Percentiles rank a stretch among this genome's conserved stretches.
These are phyloP conservation scores for Brevimyrus niger DNA, from an alignment of 2,113 vertebrate species.

Conservation along the genomic window DNA sequence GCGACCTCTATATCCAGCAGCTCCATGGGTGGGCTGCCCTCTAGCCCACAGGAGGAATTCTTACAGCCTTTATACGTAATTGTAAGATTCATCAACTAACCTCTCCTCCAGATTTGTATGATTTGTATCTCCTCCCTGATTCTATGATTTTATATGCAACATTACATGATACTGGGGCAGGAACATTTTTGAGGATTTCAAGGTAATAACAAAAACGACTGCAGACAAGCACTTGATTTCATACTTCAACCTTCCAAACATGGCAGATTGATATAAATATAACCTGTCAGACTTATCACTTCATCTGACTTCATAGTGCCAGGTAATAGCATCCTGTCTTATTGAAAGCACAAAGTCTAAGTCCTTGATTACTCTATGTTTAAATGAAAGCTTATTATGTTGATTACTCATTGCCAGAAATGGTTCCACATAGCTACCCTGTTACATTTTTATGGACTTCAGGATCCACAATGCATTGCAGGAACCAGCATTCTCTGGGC, in stretches of 20 bases:
- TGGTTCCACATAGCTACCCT: background rate
- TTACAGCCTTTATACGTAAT: background rate
- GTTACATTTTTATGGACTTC: background rate
- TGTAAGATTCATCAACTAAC: background rate
- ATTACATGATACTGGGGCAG: background rate
- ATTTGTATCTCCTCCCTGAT: background rate
- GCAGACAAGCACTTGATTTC: background rate
- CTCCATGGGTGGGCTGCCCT: background rate
- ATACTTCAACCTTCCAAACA: background rate
- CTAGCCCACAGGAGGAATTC: background rate
- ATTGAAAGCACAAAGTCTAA: background rate
- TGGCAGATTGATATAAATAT: background rate
- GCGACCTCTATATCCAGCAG: background rate
- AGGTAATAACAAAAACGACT: background rate
- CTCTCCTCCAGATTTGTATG: background rate
- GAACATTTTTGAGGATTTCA: background rate
- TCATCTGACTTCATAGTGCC: background rate
- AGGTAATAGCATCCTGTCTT: background rate
- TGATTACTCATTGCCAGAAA: background rate
- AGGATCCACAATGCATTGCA: background rate
- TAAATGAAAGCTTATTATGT: background rate
- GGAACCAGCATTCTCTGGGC: background rate
- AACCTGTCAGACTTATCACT: slow-evolving; percentile 11
- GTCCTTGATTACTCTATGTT: slow-evolving; percentile 1
- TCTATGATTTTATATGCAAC: background rate